Evolutionary conservation across 2,888 invertebrate species (phyloP), one percentile per base, ranked within the genome.

Genomic region (Sminthurides aquaticus): DNA sequence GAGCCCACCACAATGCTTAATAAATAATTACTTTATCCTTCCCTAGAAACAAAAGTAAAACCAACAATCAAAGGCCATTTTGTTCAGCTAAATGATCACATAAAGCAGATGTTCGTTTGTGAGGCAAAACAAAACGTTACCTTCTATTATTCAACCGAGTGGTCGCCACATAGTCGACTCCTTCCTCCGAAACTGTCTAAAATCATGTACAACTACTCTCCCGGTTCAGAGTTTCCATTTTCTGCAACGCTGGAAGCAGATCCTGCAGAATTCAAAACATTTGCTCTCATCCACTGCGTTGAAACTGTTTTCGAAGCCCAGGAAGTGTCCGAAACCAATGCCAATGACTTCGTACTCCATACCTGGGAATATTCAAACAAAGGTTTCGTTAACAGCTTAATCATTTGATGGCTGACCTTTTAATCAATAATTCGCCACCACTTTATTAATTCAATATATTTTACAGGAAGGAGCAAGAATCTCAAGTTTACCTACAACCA

Each of bases 21-120:
- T n/a, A n/a, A n/a, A n/a, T n/a, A n/a, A n/a, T n/a, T n/a, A n/a
- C n/a, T n/a, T n/a, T n/a, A n/a, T n/a, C n/a, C n/a, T n/a, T n/a
- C n/a, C n/a, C n/a, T 22, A 52, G 52, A 52, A 5, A 52, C 52
- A 5, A 8, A 20, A 20, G 52, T 52, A 8, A 15, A 22, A 20
- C 11, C 52, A 8, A 52, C 52, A 22, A 52, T 52, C 20, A 20
- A 8, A 52, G 52, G 52, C 5, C 20, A 52, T 20, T 52, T 52
- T 52, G 52, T 52, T 8, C 18, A 5, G 20, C 52, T 52, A 5
- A 8, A 20, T 5, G 22, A 52, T 5, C 5, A 20, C 20, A 52
- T 52, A 8, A 52, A 52, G 20, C 52, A 52, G 20, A 15, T 52
- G 52, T 52, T 52, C 20, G 52, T 52, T 52, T 52, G 52, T 20